Evolutionary conservation across 2,888 invertebrate genomes (phyloP), one percentile per base, ranked within the genome.

Genomic region (Proisotoma minuta): DNA sequence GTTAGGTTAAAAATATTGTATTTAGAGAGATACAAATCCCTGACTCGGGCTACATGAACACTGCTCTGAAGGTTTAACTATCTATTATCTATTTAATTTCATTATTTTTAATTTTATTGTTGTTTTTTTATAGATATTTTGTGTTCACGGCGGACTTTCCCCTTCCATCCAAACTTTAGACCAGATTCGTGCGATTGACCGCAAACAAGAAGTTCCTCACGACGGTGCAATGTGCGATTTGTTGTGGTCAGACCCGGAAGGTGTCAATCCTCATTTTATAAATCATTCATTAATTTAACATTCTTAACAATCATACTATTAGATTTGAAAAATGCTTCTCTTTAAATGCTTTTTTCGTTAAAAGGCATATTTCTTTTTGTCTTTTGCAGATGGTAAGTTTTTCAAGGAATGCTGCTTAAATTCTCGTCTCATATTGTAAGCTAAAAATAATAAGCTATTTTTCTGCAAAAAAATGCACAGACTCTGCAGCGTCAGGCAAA

Each of bases 201-300:
- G 99, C 72, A 99, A 99, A 79, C 98, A 99, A 79, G 99, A 99
- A 79, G 92, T 95, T 64, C 95, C 95, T 4, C 95, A 96, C 49
- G 95, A 97, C 77, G 97, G 97, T 1, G 98, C 99, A 28, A 99
- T 99, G 99, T 99, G 99, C 77, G 99, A 99, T 81, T 81, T 99
- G 59, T 81, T 99, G 24, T 99, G 99, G 99, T 97, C 96, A 71
- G 99, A 99, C 80, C 99, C 99, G 18, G 99, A 99, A 85, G 93
- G 93, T 87, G 82, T 77, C 66, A 10, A 8, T 10, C 34, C 8
- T 34, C 34, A 15, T 34, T 15, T 10, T 8, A 34, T 15, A 10
- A 34, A 34, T 34, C 34, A 34, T 34, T 34, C 34, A 34, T 34
- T 15, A 34, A 10, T 15, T 10, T 15, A 34, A 34, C 15, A 10